Conservation (phyloP, 2,113 vertebrate genomes). For the Ceuthmochares aereus region DNA sequence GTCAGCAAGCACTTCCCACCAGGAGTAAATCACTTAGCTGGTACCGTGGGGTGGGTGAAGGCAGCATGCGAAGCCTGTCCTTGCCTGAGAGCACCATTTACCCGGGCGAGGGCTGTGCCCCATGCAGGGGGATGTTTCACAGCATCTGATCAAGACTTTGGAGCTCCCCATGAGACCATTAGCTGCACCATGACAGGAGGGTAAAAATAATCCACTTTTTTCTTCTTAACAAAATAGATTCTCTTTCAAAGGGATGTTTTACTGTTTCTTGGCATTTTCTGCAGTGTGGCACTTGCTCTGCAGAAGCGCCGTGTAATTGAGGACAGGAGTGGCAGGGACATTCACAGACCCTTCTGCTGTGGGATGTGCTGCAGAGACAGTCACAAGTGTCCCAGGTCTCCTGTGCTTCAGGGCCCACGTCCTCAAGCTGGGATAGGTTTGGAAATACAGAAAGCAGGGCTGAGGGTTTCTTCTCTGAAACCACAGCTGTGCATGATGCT, state of each 20-base stretch:
- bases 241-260: not conserved
- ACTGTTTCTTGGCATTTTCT: not conserved
- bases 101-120: not conserved
- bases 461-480: too few relatives aligned
- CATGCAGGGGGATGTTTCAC: not conserved
- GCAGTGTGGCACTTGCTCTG: not conserved
- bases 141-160: not conserved
- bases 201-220: not conserved
- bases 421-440: not conserved
- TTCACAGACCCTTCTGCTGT: not conserved
- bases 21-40: not conserved
- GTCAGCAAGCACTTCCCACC: not conserved
- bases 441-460: not conserved
- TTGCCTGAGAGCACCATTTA: not conserved
- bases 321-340: rapidly evolving
- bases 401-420: not conserved
- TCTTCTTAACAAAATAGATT: not conserved
- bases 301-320: not conserved
- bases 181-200: not conserved
- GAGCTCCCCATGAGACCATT: not conserved
- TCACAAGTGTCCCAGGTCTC: not conserved
- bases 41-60: not conserved
- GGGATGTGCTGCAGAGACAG: too few relatives aligned
- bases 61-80: not conserved
- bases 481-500: too few relatives aligned